Evolutionary conservation across 2,797 vertebrate species (phyloP).

Genomic region (Pagetopsis macropterus): DNA sequence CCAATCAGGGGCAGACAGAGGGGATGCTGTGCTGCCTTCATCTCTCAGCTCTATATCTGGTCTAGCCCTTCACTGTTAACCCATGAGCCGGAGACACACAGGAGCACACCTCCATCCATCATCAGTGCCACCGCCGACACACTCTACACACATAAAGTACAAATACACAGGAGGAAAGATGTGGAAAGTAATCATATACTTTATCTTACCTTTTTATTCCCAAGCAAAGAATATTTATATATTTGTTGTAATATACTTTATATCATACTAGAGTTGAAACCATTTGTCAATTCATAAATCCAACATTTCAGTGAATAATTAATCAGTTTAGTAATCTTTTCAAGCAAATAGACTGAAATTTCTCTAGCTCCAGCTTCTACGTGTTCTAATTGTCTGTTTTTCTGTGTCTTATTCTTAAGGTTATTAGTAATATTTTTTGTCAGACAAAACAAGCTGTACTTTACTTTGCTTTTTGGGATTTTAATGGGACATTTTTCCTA

Average conservation of each 20-base stretch:
- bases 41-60: constrained; percentile 70
- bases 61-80: constrained; percentile 53
- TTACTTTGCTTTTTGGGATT: background rate
- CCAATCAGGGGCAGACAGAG: constrained; percentile 72
- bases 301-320: too few species aligned
- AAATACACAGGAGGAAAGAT: background rate
- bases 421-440: background rate
- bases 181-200: background rate
- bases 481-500: background rate
- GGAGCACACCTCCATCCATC: constrained; percentile 50
- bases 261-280: background rate
- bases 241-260: background rate
- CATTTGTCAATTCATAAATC: too few species aligned
- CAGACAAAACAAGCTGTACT: background rate
- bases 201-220: background rate
- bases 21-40: constrained; percentile 70
- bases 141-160: background rate
- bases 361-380: background rate
- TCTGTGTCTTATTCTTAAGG: background rate
- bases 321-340: background rate
- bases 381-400: background rate
- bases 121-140: constrained; percentile 27
- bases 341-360: background rate
- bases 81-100: constrained; percentile 40
- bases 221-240: background rate